Percentiles rank a stretch among this genome's conserved stretches.
phyloP scores from a whole-genome alignment of 2,113 vertebrate species.

The Clinocottus analis region DNA sequence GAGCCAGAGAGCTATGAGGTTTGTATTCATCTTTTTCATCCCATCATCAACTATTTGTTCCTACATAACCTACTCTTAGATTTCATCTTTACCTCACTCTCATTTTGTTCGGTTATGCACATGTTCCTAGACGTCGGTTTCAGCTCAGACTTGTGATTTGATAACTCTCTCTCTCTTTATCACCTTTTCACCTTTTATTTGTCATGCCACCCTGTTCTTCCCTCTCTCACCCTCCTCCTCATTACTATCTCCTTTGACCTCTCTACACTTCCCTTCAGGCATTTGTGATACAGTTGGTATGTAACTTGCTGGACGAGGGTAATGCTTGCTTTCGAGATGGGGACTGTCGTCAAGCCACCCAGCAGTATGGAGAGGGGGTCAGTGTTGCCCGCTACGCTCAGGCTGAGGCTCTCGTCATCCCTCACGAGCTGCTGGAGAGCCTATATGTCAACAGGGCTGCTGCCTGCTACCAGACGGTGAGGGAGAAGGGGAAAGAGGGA shows the following conservation, averaged over 20 bases:
- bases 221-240: neutral
- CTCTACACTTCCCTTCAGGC: constrained; percentile 72
- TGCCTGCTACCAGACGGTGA: constrained; percentile 93
- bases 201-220: neutral
- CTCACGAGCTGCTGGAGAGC: constrained; percentile 91
- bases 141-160: neutral
- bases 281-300: constrained; percentile 95
- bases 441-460: constrained; percentile 95
- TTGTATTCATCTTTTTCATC: neutral
- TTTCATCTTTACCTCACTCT: neutral
- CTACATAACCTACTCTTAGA: neutral
- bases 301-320: constrained; percentile 94
- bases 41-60: neutral
- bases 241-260: neutral
- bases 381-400: constrained; percentile 93
- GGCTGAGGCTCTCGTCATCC: constrained; percentile 91
- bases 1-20: constrained; percentile 97
- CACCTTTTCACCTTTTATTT: neutral
- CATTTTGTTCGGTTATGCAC: neutral
- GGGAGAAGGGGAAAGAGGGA: constrained; percentile 37
- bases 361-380: constrained; percentile 94
- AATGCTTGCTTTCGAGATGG: constrained; percentile 93
- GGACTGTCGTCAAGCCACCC: constrained; percentile 89
- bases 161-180: neutral
- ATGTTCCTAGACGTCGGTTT: neutral